phyloP scores from a whole-genome alignment of 2,113 vertebrate species.

The Coptodon rendalli region DNA sequence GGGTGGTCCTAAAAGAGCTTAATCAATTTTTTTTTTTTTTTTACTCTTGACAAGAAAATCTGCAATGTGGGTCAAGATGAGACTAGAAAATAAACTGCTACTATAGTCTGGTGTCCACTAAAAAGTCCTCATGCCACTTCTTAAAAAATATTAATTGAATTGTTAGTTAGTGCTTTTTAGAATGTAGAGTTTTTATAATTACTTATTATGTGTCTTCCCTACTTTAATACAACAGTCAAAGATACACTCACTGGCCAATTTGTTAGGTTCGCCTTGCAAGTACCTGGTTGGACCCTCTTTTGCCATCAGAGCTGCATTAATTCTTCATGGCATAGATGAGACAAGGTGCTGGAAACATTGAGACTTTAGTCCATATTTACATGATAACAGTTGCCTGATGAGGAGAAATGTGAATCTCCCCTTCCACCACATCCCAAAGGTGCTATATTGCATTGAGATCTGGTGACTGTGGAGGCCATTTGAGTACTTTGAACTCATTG shows the following conservation, averaged over 20 bases:
- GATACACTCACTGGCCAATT: not conserved
- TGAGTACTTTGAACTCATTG: not conserved
- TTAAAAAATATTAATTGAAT: not conserved
- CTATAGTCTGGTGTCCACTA: not conserved
- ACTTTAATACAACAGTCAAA: not conserved
- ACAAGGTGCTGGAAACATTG: not conserved
- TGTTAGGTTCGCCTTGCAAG: not conserved
- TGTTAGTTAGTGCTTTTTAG: not conserved
- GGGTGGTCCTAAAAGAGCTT: not conserved
- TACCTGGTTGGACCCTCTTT: not conserved
- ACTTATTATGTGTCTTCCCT: not conserved
- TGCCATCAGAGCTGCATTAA: not conserved
- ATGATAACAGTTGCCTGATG: not conserved
- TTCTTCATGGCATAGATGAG: not conserved
- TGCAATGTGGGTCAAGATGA: not conserved
- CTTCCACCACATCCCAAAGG: not conserved
- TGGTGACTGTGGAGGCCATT: not conserved
- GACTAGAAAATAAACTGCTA: not conserved
- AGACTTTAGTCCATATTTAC: not conserved
- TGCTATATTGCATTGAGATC: not conserved
- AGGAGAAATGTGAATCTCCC: not conserved
- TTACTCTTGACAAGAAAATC: not conserved
- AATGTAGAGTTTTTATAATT: not conserved
- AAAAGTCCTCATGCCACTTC: not conserved
- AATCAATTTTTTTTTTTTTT: accelerated